Evolutionary conservation across 2,888 invertebrate genomes (phyloP).

Genomic region (Caenorhabditis angaria): DNA sequence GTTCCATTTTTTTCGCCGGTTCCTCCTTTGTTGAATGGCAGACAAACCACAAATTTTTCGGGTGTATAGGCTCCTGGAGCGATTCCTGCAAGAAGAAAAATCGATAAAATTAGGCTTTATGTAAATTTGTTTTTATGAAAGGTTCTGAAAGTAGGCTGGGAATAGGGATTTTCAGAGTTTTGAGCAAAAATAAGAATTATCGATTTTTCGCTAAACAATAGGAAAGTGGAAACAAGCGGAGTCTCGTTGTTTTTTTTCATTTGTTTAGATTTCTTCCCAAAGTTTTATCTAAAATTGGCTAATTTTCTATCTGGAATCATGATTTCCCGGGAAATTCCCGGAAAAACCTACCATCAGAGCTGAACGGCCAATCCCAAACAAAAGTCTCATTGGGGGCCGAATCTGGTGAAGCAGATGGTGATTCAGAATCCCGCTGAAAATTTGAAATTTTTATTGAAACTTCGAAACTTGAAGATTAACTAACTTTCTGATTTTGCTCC

Average conservation of each 20-base stretch:
- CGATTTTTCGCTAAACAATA: no score
- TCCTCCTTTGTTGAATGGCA: slow-evolving; percentile 69
- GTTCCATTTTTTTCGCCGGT: slow-evolving; percentile 68
- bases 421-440: slow-evolving; percentile 7
- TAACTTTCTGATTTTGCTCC: slow-evolving; percentile 23
- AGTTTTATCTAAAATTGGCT: no score
- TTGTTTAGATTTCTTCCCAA: no score
- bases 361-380: slow-evolving; percentile 70
- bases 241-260: slow-evolving; percentile 3
- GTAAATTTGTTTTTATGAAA: not conserved
- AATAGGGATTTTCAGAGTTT: slow-evolving; percentile 1
- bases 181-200: not conserved
- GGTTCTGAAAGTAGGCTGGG: not conserved
- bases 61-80: slow-evolving; percentile 67
- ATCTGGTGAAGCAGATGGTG: slow-evolving; percentile 10
- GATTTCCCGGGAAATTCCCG: no score
- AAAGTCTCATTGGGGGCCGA: slow-evolving; percentile 49
- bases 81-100: slow-evolving; percentile 54
- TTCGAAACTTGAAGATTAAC: not conserved
- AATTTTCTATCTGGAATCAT: no score
- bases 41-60: slow-evolving; percentile 66
- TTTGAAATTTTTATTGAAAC: not conserved
- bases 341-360: slow-evolving; percentile 53
- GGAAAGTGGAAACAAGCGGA: not conserved
- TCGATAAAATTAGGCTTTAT: no score